Base-by-base conservation (phyloP, 2,888 invertebrate genomes). In the Oxycera nigricornis region DNA sequence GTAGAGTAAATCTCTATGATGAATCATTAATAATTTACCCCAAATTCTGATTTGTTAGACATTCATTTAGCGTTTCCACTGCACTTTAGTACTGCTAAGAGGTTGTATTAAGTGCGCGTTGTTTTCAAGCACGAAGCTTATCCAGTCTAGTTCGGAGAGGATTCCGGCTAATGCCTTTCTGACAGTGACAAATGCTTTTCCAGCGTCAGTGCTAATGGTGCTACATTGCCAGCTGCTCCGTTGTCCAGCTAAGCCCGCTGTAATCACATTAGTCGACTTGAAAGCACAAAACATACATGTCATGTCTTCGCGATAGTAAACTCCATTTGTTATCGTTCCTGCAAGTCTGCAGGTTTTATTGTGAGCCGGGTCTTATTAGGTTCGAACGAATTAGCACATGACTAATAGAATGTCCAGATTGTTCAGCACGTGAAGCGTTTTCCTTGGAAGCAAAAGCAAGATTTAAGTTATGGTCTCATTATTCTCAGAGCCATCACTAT, bases 101-200 rank as follows among this genome's bases (percentile, higher is more conserved):
- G 30, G n/a, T 24, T 26, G 65, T 17, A 39, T 65, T 39, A 39
- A 65, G 65, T 4, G 28, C 30, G 11, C 55, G 17, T 55, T 22
- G 55, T 55, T 22, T 22, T 55, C 55, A 55, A 55, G 24, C 17
- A 17, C 24, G 9, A 17, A 55, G 55, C 55, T 55, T 22, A 24
- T 39, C 39, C 14, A 41, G 65, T 65, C 65, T 26, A 4, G 65
- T 6, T 62, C 6, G 24, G 11, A 65, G 20, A 41, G 65, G 65
- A 70, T 70, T 55, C 31, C 70, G 6, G 70, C 35, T 70, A 70
- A 70, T 70, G 70, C 70, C 55, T 70, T 70, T 52, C 55, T 70
- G 70, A 70, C 70, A 70, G 55, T 70, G 70, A 70, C 22, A 70
- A 70, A 70, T 70, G 55, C 31, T 70, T 70, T 68, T 52, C 24